These are phyloP conservation scores for Trochalopteron elliotii DNA, from an alignment of 2,113 vertebrate genomes.

Conservation along the genomic window DNA sequence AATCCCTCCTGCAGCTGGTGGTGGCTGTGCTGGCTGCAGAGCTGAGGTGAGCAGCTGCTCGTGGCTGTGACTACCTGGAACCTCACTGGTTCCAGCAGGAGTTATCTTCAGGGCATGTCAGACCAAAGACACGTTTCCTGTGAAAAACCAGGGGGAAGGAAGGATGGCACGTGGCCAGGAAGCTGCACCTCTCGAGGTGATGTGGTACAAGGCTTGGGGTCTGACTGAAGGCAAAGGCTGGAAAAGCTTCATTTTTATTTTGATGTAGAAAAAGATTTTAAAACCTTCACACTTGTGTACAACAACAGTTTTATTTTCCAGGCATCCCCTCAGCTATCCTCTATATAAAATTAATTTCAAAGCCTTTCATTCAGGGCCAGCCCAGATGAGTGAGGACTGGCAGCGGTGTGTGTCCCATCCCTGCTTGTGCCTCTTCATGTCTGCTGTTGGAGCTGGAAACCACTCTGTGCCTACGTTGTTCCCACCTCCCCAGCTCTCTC, in stretches of 20 bases:
- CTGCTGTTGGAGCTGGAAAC: not conserved
- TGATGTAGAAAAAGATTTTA: not conserved
- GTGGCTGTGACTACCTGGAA: not conserved
- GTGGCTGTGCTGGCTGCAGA: not conserved
- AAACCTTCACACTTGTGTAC: rapidly evolving
- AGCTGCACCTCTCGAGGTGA: not conserved
- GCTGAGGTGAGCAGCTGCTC: not conserved
- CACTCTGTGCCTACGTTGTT: rapidly evolving
- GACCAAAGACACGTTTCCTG: not conserved
- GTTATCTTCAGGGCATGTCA: not conserved
- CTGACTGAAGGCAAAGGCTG: not conserved
- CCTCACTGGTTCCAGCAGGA: not conserved
- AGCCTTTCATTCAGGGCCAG: not conserved
- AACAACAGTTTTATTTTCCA: not conserved
- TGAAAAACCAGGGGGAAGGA: not conserved
- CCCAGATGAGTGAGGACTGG: not conserved
- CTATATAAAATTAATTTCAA: rapidly evolving
- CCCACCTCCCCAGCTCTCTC: not conserved
- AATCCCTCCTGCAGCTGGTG: not conserved
- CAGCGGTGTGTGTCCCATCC: rapidly evolving
- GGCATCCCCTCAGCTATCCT: not conserved
- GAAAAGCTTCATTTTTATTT: not conserved
- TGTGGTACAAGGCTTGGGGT: not conserved
- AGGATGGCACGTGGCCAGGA: not conserved
- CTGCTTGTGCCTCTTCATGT: rapidly evolving